A percentile compares a stretch with the other conserved stretches of the same genome.
Evolutionary conservation across 2,797 vertebrate species (phyloP).

Genomic region (Picus viridis): DNA sequence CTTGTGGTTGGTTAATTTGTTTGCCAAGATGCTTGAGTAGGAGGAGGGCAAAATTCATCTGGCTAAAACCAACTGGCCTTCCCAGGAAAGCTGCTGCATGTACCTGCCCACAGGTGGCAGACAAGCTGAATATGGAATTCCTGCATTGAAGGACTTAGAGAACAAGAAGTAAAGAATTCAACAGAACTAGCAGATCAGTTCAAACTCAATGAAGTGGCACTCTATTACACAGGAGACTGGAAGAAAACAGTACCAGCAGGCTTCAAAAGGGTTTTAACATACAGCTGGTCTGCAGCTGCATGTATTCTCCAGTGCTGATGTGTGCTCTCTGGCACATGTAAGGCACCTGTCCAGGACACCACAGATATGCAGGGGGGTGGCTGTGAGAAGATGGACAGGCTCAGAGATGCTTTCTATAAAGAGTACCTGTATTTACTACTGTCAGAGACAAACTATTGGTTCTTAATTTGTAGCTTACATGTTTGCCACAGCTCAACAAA

Average conservation of each 20-base stretch:
- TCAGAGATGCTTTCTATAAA: accelerated
- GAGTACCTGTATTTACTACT: background rate
- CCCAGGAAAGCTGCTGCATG: background rate
- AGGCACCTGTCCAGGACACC: background rate
- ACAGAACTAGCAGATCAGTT: background rate
- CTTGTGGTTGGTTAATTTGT: background rate
- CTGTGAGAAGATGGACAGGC: background rate
- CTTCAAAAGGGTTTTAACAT: background rate
- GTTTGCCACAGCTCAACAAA: accelerated
- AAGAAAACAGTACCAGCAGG: background rate
- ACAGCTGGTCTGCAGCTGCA: background rate
- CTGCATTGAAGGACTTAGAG: background rate
- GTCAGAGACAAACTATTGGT: background rate
- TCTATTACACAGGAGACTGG: background rate
- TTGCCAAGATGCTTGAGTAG: background rate
- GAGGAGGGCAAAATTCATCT: background rate
- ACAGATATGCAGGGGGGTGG: background rate
- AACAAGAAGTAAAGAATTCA: background rate
- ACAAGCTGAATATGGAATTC: background rate
- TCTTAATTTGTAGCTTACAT: accelerated
- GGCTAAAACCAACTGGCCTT: background rate
- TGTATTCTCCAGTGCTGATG: accelerated
- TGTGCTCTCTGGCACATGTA: background rate
- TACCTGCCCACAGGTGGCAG: background rate
- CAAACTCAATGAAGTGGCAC: background rate